phyloP scores from a whole-genome alignment of 2,797 vertebrate species.

The Sebastiscus tertius region DNA sequence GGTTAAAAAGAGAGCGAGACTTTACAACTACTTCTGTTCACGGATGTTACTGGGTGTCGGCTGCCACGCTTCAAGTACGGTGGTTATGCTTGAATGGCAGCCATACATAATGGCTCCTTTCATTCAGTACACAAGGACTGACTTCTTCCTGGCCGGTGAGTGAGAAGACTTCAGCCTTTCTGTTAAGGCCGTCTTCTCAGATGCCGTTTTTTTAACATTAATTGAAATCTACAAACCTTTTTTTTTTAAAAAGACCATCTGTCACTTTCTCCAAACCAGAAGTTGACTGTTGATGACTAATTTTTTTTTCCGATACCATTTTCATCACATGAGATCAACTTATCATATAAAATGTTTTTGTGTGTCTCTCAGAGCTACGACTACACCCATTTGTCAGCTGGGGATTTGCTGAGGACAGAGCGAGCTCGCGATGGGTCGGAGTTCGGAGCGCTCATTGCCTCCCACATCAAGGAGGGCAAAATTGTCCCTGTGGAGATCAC shows the following conservation, averaged over 20 bases:
- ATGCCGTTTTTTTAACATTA: neutral
- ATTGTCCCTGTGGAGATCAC: conserved; percentile 98
- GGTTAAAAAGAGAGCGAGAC: neutral
- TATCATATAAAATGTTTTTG: neutral
- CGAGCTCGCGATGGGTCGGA: conserved; percentile 89
- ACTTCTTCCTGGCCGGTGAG: neutral
- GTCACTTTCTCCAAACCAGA: neutral
- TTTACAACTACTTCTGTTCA: conserved; percentile 12
- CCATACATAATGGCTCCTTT: conserved; percentile 53
- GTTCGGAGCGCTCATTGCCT: conserved; percentile 92
- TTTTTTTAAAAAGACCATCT: neutral
- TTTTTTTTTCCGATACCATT: neutral
- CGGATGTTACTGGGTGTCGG: conserved; percentile 48
- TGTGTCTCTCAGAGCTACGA: conserved; percentile 85
- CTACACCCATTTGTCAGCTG: conserved; percentile 96
- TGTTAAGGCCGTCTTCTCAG: neutral
- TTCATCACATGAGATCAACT: neutral
- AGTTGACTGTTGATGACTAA: neutral
- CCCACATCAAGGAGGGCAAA: conserved; percentile 93
- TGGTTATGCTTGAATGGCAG: conserved; percentile 35
- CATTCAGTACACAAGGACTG: conserved; percentile 32
- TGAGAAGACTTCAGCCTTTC: neutral
- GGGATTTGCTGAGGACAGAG: conserved; percentile 94
- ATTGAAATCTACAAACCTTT: neutral
- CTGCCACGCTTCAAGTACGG: conserved; percentile 3